A percentile compares a stretch with the other conserved stretches of the same genome.
Conservation (phyloP, 2,888 invertebrate species). For the Rapana venosa region DNA sequence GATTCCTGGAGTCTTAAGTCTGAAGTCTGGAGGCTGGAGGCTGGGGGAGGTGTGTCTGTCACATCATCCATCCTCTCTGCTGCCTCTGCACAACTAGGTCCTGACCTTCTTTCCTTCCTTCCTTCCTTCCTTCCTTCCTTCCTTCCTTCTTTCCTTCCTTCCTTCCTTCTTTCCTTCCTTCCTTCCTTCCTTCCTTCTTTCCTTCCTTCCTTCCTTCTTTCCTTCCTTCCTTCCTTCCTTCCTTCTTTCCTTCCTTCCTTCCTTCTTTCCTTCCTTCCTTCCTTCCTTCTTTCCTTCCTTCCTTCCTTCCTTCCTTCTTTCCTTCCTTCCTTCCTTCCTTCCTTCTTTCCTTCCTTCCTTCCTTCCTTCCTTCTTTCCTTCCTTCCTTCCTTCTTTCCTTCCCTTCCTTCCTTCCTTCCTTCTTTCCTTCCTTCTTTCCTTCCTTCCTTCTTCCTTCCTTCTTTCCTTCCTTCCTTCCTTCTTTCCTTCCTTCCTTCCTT, state of each 20-base stretch:
- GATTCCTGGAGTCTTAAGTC: too few species aligned
- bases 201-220: background rate
- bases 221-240: background rate
- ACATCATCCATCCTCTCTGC: background rate
- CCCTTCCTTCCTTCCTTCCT: background rate
- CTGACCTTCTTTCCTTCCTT: background rate
- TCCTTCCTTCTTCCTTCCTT: background rate
- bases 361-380: background rate
- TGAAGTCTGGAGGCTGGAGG: too few species aligned
- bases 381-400: background rate
- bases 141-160: background rate
- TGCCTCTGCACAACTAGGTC: too few species aligned
- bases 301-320: background rate
- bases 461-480: background rate
- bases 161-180: background rate
- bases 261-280: background rate
- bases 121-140: background rate
- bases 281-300: background rate
- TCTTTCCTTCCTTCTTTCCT: too few species aligned
- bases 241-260: background rate
- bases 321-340: background rate
- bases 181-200: background rate
- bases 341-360: background rate
- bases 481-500: background rate
- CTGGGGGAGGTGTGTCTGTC: background rate